Base-by-base conservation (phyloP, 1,140 invertebrate species). In the Brachionus rotundiformis region DNA sequence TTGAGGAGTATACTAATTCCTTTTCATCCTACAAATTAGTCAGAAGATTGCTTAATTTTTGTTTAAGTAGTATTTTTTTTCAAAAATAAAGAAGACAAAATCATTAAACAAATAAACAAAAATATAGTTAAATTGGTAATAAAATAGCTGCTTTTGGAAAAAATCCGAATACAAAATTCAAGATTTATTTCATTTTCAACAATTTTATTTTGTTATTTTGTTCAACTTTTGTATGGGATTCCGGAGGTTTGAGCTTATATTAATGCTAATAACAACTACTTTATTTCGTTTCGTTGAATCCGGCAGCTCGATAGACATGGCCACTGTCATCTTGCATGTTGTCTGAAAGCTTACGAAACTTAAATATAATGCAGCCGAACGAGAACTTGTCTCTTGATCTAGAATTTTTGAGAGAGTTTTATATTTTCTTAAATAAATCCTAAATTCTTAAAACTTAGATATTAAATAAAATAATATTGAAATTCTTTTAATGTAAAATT, bases 181-280 rank as follows among this genome's bases (percentile, higher is more conserved):
- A 8, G 33, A 36, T 36, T 36, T n/a, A n/a, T 36, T 36, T 36
- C 8, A 36, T 36, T 36, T 36, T 36, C 8, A 36, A 4, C 33
- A 36, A 8, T 36, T 36, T n/a, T n/a, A n/a, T n/a, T n/a, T 54
- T 54, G 47, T 6, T 54, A 19, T 54, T 54, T 54, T 19, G n/a
- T 54, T 54, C 47, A 54, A 54, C 44, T 49, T 49, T 47, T 47
- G 44, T n/a, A 47, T 47, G 44, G 44, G 13, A 49, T 49, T n/a
- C 16, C n/a, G 44, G 16, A 19, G 5, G 1, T 49, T 49, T 49
- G 44, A 49, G 44, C 44, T 49, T n/a, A 49, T 49, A 49, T 49
- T 0, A 49, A 49, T 16, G 44, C 44, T 49, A 49, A 49, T n/a
- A 49, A 49, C 39, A 41, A 41, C 39, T 41, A 41, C 39, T 3